These are phyloP conservation scores for Pseudorectes ferrugineus DNA, from an alignment of 2,113 vertebrate genomes.

Conservation along the genomic window DNA sequence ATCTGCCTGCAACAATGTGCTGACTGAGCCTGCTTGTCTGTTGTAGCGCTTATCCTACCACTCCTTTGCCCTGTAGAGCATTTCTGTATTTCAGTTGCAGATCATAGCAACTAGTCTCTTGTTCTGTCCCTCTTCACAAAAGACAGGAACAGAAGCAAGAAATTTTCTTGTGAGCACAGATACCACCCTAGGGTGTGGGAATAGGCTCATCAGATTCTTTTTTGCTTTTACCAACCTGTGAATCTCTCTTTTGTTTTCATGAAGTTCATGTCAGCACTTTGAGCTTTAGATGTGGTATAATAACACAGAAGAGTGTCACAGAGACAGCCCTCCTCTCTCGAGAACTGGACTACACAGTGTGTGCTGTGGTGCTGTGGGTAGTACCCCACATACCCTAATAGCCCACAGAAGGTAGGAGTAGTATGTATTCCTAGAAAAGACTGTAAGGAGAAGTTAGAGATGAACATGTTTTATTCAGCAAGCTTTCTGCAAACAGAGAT, in stretches of 20 bases:
- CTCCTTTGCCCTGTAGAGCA: conserved; percentile 23
- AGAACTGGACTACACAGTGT: accelerated
- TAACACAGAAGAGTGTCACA: background rate
- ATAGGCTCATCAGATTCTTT: background rate
- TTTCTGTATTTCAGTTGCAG: background rate
- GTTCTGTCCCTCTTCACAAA: background rate
- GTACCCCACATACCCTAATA: background rate
- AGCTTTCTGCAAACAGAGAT: background rate
- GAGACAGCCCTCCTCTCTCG: background rate
- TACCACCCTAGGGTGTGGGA: background rate
- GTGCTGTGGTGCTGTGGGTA: background rate
- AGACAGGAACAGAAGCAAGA: background rate
- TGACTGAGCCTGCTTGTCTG: conserved; percentile 35
- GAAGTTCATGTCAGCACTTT: background rate
- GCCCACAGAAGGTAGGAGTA: background rate
- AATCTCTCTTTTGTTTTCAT: background rate
- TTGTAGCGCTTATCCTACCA: background rate
- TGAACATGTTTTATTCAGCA: background rate
- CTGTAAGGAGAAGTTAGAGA: accelerated
- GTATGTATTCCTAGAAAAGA: background rate
- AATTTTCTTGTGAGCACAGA: background rate
- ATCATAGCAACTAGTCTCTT: background rate
- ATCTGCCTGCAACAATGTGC: conserved; percentile 49
- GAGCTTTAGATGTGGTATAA: background rate
- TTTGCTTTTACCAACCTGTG: background rate